Base-by-base conservation (phyloP, 2,888 invertebrate species). In the Choreutis nemorana region DNA sequence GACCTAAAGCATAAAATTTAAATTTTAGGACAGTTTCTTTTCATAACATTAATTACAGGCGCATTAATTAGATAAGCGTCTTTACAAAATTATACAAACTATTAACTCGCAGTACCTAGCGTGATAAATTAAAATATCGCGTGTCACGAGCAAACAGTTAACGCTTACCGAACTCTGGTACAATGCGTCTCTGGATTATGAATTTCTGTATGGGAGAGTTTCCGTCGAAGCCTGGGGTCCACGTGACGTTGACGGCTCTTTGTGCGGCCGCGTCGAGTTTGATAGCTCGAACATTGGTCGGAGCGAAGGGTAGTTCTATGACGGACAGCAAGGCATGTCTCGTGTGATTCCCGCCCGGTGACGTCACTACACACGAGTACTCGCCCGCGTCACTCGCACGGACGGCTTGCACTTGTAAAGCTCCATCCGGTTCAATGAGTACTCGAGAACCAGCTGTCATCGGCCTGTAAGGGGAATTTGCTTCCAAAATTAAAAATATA, bases 221-320 rank as follows among this genome's bases (percentile, higher is more conserved):
- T 31, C 99, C 99, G 72, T 98, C 94, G 65, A 97, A 99, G 14
- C 95, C 95, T 0, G 94, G 91, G 7, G 90, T 90, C 97, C 98
- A 99, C 11, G 89, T 89, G 2, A 98, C 87, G 54, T 95, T 93
- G 38, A 97, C 91, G 14, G 91, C 90, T 55, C 85, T 84, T 35
- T 86, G 86, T 2, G 84, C 81, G 8, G 84, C 81, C 3, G 82
- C 78, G 28, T 88, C 87, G 1, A 89, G 55, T 40, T 88, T 77
- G 32, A 70, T 71, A 0, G 95, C 97, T 42, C 86, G 83, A 0
- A 94, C 91, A 54, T 92, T 91, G 25, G 89, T 89, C 1, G 98
- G 98, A 14, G 95, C 89, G 55, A 92, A 94, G 0, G 99, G 99
- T 41, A 97, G 80, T 67, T 99, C 98, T 48, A 98, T 95, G 45